phyloP scores from a whole-genome alignment of 2,113 vertebrate genomes.

The Macroglossus sobrinus region DNA sequence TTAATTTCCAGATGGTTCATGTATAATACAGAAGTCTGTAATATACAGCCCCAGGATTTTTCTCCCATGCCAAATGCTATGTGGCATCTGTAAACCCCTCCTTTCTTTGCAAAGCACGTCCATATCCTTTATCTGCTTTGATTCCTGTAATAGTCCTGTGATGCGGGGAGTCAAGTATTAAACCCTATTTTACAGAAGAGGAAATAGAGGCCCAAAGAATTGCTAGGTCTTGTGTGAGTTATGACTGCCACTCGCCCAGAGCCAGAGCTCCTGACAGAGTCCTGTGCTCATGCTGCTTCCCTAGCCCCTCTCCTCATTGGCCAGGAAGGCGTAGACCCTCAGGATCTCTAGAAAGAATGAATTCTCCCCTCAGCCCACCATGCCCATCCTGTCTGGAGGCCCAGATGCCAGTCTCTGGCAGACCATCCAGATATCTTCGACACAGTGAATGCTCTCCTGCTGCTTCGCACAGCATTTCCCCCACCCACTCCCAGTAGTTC shows the following conservation, averaged over 20 bases:
- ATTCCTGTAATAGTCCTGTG: neutral
- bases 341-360: neutral
- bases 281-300: neutral
- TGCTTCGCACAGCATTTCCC: too few species aligned
- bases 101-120: conserved; percentile 21
- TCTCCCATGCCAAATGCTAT: conserved; percentile 31
- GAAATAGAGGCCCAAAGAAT: neutral
- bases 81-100: conserved; percentile 37
- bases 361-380: neutral
- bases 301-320: neutral
- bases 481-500: neutral
- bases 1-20: conserved; percentile 70
- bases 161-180: neutral
- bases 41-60: conserved; percentile 43
- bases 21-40: conserved; percentile 62
- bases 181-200: neutral
- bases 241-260: neutral
- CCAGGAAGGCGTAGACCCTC: neutral
- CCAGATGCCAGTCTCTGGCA: neutral
- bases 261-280: neutral
- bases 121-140: neutral
- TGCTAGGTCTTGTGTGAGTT: neutral
- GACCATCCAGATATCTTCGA: neutral
- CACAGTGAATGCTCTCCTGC: neutral
- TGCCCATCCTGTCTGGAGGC: neutral